Evolutionary conservation across 2,797 vertebrate species (phyloP).

Genomic region (Vireo griseus): DNA sequence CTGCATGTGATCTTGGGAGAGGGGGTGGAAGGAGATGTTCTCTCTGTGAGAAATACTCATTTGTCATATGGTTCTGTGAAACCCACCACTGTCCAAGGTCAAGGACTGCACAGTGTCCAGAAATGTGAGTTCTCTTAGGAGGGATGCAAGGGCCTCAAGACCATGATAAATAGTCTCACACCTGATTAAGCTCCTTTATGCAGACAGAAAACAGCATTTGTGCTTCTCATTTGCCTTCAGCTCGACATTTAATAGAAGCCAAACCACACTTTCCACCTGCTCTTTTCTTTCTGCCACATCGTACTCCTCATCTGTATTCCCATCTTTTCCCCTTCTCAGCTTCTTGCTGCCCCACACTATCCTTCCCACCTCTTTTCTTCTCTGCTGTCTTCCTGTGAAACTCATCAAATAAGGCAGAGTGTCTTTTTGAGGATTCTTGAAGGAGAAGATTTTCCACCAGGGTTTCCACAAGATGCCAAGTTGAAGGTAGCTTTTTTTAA

Average conservation of each 20-base stretch:
- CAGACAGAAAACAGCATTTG: constrained; percentile 27
- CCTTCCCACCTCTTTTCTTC: not conserved
- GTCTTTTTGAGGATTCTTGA: not conserved
- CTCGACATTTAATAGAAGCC: not conserved
- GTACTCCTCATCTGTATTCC: not conserved
- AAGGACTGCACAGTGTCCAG: constrained; percentile 64
- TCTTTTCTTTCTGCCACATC: not conserved
- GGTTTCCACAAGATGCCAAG: not conserved
- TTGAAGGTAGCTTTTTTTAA: not conserved
- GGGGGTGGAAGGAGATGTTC: constrained; percentile 36
- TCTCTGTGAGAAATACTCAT: constrained; percentile 59
- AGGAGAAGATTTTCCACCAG: not conserved
- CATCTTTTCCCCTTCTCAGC: not conserved
- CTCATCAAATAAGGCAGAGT: not conserved
- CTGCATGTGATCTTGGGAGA: not conserved
- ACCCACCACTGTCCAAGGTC: constrained; percentile 64
- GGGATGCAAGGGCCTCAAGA: constrained; percentile 32
- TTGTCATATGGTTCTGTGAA: constrained; percentile 68
- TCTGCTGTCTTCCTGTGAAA: not conserved
- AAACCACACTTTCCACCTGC: not conserved
- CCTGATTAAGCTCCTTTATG: constrained; percentile 35
- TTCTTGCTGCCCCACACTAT: not conserved
- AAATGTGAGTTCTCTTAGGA: constrained; percentile 57
- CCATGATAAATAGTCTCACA: constrained; percentile 67
- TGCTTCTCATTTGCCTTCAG: constrained; percentile 1